phyloP scores from a whole-genome alignment of 2,888 invertebrate species.

The Eupithecia inturbata region DNA sequence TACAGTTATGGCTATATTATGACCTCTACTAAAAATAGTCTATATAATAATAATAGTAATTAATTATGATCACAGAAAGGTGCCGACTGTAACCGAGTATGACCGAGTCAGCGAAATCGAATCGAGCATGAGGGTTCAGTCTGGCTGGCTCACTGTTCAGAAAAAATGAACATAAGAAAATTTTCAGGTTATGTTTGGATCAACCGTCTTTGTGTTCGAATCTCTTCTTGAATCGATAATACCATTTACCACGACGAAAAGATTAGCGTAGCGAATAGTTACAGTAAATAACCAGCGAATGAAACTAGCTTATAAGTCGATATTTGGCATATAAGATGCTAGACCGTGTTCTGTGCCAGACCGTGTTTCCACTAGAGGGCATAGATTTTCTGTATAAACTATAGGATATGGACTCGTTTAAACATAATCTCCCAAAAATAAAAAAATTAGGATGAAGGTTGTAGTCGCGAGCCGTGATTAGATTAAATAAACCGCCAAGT shows the following conservation, averaged over 20 bases:
- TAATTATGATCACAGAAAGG: no score
- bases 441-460: neutral
- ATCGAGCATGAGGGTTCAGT: no score
- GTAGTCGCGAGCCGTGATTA: neutral
- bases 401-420: no score
- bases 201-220: no score
- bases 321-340: neutral
- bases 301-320: neutral
- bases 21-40: no score
- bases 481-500: no score
- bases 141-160: neutral
- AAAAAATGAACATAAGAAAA: neutral
- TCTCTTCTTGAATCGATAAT: neutral
- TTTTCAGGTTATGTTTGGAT: neutral
- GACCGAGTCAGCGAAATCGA: no score
- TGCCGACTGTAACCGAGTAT: no score
- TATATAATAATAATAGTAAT: no score
- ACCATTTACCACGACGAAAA: neutral
- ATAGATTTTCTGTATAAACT: neutral
- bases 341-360: neutral
- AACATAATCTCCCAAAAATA: no score
- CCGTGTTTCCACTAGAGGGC: no score
- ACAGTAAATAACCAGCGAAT: neutral
- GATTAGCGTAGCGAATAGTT: neutral
- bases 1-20: no score